These are phyloP conservation scores for Poeciliopsis prolifica DNA, from an alignment of 2,113 vertebrate genomes.

Conservation along the genomic window DNA sequence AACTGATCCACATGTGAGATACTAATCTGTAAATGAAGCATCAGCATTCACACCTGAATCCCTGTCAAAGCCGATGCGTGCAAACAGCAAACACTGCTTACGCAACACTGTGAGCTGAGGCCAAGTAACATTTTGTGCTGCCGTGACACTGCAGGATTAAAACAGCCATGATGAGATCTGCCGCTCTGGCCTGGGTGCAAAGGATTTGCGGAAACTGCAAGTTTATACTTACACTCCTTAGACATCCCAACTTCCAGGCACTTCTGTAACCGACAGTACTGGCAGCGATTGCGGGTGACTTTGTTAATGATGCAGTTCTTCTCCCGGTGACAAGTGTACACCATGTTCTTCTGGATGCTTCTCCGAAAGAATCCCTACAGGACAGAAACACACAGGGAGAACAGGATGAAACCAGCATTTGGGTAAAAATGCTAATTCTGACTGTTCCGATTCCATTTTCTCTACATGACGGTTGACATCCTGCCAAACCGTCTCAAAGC, in stretches of 20 bases:
- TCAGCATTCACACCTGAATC: constrained; percentile 1
- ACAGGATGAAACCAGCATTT: neutral
- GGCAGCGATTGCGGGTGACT: constrained; percentile 98
- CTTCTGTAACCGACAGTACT: constrained; percentile 99
- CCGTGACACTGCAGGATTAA: constrained; percentile 28
- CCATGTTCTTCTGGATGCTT: constrained; percentile 99
- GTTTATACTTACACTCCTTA: constrained; percentile 92
- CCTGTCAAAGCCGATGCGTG: constrained; percentile 1
- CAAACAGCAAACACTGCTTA: constrained; percentile 2
- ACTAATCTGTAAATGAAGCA: neutral
- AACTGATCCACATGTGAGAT: neutral
- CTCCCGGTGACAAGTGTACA: constrained; percentile 98
- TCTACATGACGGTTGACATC: neutral
- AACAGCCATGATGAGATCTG: constrained; percentile 27
- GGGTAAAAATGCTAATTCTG: neutral
- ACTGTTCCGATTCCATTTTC: neutral
- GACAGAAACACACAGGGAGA: constrained; percentile 17
- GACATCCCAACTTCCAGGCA: constrained; percentile 99
- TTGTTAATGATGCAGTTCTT: constrained; percentile 99
- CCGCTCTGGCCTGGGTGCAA: constrained; percentile 3
- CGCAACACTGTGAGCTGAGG: constrained; percentile 1
- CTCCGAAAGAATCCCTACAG: constrained; percentile 94
- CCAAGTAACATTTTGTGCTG: constrained; percentile 29
- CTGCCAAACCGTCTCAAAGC: neutral
- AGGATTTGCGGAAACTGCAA: constrained; percentile 13